These are phyloP conservation scores for Arnoldichthys spilopterus DNA, from an alignment of 2,797 vertebrate species.

Conservation along the genomic window DNA sequence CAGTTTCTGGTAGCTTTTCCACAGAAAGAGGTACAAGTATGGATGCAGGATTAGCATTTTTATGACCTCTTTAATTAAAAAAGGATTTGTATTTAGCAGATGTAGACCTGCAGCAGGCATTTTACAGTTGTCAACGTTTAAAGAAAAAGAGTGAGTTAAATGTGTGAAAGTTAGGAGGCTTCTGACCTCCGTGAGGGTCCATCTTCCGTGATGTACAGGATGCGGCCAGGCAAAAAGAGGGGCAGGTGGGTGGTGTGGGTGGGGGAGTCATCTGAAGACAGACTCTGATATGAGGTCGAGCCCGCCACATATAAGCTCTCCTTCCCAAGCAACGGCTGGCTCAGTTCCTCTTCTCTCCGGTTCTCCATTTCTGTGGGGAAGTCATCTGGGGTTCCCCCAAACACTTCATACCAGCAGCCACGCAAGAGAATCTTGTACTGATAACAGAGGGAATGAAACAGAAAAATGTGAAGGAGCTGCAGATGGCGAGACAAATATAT, in stretches of 20 bases:
- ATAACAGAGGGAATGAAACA: constrained; percentile 4
- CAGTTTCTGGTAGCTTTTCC: not conserved
- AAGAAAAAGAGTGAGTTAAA: not conserved
- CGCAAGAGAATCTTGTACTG: constrained; percentile 94
- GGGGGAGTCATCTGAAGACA: constrained; percentile 81
- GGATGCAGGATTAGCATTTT: not conserved
- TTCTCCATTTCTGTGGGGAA: constrained; percentile 90
- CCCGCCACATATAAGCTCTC: constrained; percentile 84
- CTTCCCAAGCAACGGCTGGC: constrained; percentile 89
- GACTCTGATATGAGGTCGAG: constrained; percentile 83
- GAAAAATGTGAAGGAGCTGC: fast-evolving
- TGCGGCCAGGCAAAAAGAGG: constrained; percentile 88
- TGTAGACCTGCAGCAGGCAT: not conserved
- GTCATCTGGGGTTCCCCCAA: constrained; percentile 87
- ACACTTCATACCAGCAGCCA: constrained; percentile 94
- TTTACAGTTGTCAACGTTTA: not conserved
- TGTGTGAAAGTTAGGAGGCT: not conserved
- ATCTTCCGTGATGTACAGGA: constrained; percentile 90
- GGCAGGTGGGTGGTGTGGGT: constrained; percentile 81
- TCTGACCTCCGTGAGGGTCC: constrained; percentile 83
- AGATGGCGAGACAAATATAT: not conserved
- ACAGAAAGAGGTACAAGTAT: not conserved
- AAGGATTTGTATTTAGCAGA: not conserved
- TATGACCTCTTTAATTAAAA: not conserved
- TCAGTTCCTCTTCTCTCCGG: constrained; percentile 79